Evolutionary conservation across 30 jellyfish, hydroid and myxozoan genomes (phyloP).

Genomic region (Turritopsis dohrnii): DNA sequence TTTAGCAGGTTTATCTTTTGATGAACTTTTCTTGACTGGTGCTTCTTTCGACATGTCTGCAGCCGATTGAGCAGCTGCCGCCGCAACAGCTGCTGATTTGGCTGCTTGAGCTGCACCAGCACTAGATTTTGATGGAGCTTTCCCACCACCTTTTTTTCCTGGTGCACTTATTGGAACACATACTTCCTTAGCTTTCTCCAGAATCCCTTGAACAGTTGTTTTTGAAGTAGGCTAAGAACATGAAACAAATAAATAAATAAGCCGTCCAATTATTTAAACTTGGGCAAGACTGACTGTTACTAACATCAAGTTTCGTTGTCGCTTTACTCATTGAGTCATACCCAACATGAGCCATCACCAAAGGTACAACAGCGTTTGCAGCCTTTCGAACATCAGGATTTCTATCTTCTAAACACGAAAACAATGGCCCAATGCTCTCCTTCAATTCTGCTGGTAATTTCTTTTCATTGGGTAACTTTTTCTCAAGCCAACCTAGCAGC

Average conservation of each 20-base stretch:
- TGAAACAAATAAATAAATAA: neutral
- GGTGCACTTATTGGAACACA: constrained; percentile 76
- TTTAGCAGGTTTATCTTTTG: constrained; percentile 21
- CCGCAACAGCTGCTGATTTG: constrained; percentile 34
- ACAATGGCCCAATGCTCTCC: constrained; percentile 62
- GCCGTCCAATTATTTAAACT: neutral
- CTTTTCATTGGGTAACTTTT: constrained; percentile 23
- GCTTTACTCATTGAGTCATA: constrained; percentile 70
- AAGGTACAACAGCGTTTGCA: constrained; percentile 53
- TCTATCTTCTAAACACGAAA: constrained; percentile 71
- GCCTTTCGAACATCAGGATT: constrained; percentile 78
- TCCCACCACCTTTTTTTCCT: constrained; percentile 41
- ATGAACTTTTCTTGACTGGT: constrained; percentile 7
- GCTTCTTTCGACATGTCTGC: constrained; percentile 9
- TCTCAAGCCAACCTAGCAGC: constrained; percentile 30
- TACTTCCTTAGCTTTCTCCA: constrained; percentile 79
- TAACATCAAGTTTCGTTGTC: constrained; percentile 63
- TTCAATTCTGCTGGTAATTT: constrained; percentile 67
- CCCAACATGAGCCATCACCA: constrained; percentile 88
- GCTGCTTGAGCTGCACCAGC: constrained; percentile 37
- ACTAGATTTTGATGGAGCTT: constrained; percentile 2
- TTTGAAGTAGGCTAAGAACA: constrained; percentile 62
- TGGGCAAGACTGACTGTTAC: neutral
- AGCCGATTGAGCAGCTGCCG: constrained; percentile 26
- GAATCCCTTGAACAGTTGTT: constrained; percentile 42